Evolutionary conservation across 2,113 vertebrate species (phyloP).

Genomic region (Xenopus borealis): DNA sequence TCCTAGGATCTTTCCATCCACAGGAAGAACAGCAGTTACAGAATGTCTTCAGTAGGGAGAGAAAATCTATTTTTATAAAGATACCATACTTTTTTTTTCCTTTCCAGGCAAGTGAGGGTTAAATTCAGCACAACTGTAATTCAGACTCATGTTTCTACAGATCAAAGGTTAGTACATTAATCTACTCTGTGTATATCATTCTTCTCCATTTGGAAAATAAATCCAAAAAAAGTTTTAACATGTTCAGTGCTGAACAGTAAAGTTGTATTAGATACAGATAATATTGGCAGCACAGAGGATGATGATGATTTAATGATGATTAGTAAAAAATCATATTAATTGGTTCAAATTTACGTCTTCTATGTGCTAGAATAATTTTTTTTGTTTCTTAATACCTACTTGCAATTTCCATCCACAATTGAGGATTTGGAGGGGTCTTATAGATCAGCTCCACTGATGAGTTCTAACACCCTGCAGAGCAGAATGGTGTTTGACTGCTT

Average conservation of each 20-base stretch:
- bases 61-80: slow-evolving; percentile 38
- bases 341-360: too few relatives aligned
- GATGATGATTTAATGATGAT: too few relatives aligned
- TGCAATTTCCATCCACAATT: too few relatives aligned
- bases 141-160: slow-evolving; percentile 52
- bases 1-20: neutral
- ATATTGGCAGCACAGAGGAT: too few relatives aligned
- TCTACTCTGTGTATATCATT: slow-evolving; percentile 54
- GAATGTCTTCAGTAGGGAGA: neutral
- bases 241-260: neutral
- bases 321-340: too few relatives aligned
- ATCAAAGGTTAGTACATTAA: slow-evolving; percentile 52
- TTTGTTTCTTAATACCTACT: too few relatives aligned
- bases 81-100: slow-evolving; percentile 43
- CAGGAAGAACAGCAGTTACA: neutral
- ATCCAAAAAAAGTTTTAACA: slow-evolving; percentile 43
- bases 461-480: too few relatives aligned
- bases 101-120: slow-evolving; percentile 52
- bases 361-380: too few relatives aligned
- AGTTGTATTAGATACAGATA: too few relatives aligned
- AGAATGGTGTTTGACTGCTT: too few relatives aligned
- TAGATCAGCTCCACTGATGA: too few relatives aligned
- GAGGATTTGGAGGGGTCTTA: too few relatives aligned
- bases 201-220: slow-evolving; percentile 38
- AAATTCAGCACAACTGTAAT: slow-evolving; percentile 54